Conservation (phyloP, 2,113 vertebrate species). For the Romanogobio albipinnatus region DNA sequence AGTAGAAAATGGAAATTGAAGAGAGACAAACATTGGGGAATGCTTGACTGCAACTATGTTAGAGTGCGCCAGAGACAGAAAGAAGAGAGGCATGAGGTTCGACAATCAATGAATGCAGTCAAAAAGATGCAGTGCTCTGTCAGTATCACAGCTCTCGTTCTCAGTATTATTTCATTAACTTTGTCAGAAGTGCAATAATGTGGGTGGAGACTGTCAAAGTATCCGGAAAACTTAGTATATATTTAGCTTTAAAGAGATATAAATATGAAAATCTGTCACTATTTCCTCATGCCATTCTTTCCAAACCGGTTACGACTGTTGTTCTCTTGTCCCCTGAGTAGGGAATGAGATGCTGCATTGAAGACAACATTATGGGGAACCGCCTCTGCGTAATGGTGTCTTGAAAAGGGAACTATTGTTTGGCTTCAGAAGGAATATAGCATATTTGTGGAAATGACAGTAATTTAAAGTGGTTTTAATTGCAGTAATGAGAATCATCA, state of each 20-base stretch:
- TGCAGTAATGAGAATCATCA: no score
- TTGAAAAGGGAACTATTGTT: no score
- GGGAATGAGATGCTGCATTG: no score
- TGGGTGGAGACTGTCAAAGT: background rate
- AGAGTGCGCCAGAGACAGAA: background rate
- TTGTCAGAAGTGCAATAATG: background rate
- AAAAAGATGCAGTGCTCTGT: constrained; percentile 46
- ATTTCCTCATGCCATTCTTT: background rate
- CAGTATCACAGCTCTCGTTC: constrained; percentile 37
- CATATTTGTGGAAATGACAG: no score
- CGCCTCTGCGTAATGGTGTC: no score
- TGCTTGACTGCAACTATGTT: constrained; percentile 19
- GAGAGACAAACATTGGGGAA: constrained; percentile 28
- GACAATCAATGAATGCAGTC: constrained; percentile 44
- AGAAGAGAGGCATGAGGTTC: constrained; percentile 38
- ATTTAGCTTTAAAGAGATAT: background rate
- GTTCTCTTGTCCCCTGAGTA: no score
- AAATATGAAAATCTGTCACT: background rate
- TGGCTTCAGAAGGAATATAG: no score
- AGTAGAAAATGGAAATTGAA: constrained; percentile 45
- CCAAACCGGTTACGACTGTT: background rate
- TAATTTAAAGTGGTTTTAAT: no score
- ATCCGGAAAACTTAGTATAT: background rate
- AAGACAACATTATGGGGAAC: no score
- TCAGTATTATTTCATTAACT: constrained; percentile 35